phyloP scores from a whole-genome alignment of 1,140 invertebrate species.

The Microvelia longipes region DNA sequence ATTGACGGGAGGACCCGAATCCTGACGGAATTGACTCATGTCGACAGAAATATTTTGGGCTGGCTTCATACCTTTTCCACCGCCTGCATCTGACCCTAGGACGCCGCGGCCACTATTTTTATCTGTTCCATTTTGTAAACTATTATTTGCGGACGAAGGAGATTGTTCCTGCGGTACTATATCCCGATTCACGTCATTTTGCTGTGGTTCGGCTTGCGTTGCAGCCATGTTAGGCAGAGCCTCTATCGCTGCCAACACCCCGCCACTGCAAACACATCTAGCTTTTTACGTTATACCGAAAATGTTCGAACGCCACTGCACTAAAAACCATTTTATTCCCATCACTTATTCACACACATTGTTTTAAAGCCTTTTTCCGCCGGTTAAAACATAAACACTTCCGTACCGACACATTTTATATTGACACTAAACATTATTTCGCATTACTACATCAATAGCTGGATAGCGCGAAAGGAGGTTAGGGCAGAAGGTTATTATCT shows the following conservation, averaged over 20 bases:
- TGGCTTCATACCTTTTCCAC: slow-evolving; percentile 19
- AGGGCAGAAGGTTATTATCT: slow-evolving; percentile 25
- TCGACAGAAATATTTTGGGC: slow-evolving; percentile 19
- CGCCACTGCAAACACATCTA: slow-evolving; percentile 27
- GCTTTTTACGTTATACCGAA: slow-evolving; percentile 26
- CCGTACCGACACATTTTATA: slow-evolving; percentile 20
- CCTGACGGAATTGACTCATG: slow-evolving; percentile 39
- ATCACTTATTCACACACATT: slow-evolving; percentile 22
- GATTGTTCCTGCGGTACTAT: slow-evolving; percentile 34
- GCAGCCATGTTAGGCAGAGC: slow-evolving; percentile 37
- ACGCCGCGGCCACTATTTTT: slow-evolving; percentile 28
- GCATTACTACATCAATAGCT: slow-evolving; percentile 23
- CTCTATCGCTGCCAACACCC: slow-evolving; percentile 26
- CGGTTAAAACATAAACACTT: slow-evolving; percentile 15
- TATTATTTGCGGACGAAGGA: slow-evolving; percentile 29
- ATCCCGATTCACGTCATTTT: slow-evolving; percentile 39
- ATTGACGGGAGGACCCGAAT: slow-evolving; percentile 32
- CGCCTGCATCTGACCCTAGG: slow-evolving; percentile 29
- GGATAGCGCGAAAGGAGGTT: slow-evolving; percentile 26
- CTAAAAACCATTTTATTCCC: slow-evolving; percentile 26
- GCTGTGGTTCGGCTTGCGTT: slow-evolving; percentile 41
- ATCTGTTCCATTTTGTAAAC: slow-evolving; percentile 27
- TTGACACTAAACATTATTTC: slow-evolving; percentile 22
- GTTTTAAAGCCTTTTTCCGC: slow-evolving; percentile 10
- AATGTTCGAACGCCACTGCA: slow-evolving; percentile 25